phyloP scores from a whole-genome alignment of 2,888 invertebrate genomes.

The Amaurobius ferox region DNA sequence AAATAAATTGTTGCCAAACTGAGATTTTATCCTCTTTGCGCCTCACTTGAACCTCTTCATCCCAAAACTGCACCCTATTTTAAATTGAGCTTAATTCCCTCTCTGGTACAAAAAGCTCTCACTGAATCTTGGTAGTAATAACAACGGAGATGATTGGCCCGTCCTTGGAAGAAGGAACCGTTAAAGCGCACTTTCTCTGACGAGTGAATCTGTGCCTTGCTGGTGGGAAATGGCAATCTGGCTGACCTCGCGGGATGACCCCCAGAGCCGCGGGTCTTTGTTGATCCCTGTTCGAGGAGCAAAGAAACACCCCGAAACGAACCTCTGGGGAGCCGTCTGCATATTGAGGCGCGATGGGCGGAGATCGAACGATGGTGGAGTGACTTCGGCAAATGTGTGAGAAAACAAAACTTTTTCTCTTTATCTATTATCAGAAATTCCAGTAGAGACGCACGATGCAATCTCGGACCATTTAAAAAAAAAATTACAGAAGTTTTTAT shows the following conservation, averaged over 20 bases:
- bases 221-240: slow-evolving; percentile 34
- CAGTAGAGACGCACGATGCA: too few relatives aligned
- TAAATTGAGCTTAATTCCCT: not conserved
- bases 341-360: not conserved
- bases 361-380: too few relatives aligned
- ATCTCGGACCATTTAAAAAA: too few relatives aligned
- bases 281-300: slow-evolving; percentile 34
- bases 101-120: not conserved
- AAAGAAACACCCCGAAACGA: slow-evolving; percentile 23
- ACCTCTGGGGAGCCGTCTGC: slow-evolving; percentile 20
- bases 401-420: too few relatives aligned
- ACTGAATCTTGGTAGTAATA: not conserved
- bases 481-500: too few relatives aligned
- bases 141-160: not conserved
- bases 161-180: slow-evolving; percentile 29
- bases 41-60: not conserved
- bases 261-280: slow-evolving; percentile 22
- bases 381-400: too few relatives aligned
- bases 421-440: too few relatives aligned
- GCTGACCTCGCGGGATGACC: slow-evolving; percentile 30
- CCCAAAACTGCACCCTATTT: not conserved
- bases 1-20: too few relatives aligned
- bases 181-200: not conserved
- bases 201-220: slow-evolving; percentile 17
- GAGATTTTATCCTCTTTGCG: too few relatives aligned